Percentiles rank a stretch among this genome's conserved stretches.
Evolutionary conservation across 2,797 vertebrate species (phyloP).

Genomic region (Paramormyrops hopkinsi): DNA sequence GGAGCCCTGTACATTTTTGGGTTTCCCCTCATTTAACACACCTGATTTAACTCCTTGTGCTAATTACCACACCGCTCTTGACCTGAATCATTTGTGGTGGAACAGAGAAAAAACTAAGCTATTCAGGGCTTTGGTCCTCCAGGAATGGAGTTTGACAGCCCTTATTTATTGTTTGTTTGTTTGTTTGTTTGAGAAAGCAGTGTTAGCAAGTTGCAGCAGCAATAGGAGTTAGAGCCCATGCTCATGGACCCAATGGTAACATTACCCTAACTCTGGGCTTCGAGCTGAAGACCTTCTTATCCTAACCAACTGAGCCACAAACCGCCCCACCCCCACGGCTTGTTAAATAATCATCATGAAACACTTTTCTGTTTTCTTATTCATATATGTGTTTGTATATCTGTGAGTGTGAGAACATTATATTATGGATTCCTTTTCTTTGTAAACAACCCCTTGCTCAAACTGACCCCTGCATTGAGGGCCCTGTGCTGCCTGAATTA

Average conservation of each 20-base stretch:
- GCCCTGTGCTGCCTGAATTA: neutral
- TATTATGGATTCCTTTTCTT: neutral
- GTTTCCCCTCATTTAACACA: neutral
- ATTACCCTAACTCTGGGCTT: neutral
- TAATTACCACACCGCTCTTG: neutral
- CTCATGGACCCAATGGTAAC: neutral
- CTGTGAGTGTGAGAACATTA: neutral
- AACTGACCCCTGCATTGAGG: neutral
- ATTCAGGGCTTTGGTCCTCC: neutral
- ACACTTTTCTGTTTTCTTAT: neutral
- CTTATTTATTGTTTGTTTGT: no score
- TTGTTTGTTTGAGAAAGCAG: neutral
- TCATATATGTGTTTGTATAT: neutral
- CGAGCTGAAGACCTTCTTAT: neutral
- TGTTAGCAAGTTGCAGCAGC: neutral
- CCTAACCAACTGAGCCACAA: neutral
- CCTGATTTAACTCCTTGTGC: neutral
- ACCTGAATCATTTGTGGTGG: neutral
- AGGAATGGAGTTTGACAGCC: neutral
- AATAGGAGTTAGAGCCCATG: neutral
- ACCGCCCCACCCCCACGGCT: neutral
- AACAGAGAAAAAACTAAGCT: neutral
- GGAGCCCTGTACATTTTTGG: neutral
- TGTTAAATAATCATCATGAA: neutral
- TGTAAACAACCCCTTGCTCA: neutral